These are phyloP conservation scores for Colostygia pectinataria DNA, from an alignment of 2,888 invertebrate species.

Conservation along the genomic window DNA sequence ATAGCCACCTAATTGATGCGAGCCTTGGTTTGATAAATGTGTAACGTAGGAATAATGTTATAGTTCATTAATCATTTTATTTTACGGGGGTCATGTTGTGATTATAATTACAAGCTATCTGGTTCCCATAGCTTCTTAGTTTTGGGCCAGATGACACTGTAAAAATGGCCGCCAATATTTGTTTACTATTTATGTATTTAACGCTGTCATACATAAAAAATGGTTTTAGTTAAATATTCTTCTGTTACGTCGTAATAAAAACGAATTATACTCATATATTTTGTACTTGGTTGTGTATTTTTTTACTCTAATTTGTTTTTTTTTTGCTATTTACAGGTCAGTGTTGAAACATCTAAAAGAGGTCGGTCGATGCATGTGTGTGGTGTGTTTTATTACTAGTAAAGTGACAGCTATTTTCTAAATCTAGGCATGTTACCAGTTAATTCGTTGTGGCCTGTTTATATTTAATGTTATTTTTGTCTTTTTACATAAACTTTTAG, in stretches of 20 bases:
- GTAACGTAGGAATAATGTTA: slow-evolving; percentile 13
- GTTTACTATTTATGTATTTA: too few species aligned
- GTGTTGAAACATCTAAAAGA: slow-evolving; percentile 40
- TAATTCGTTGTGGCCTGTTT: slow-evolving; percentile 11
- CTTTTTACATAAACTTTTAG: slow-evolving; percentile 20
- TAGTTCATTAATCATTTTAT: slow-evolving; percentile 15
- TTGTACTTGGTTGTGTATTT: neutral
- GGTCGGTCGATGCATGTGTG: slow-evolving; percentile 56
- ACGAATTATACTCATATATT: too few species aligned
- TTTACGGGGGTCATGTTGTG: slow-evolving; percentile 12
- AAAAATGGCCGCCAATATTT: too few species aligned
- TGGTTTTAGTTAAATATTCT: too few species aligned
- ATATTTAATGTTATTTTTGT: slow-evolving; percentile 7
- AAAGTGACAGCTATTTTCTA: slow-evolving; percentile 15
- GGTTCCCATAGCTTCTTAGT: too few species aligned
- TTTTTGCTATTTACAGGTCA: slow-evolving; percentile 54
- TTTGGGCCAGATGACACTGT: too few species aligned
- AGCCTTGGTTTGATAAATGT: slow-evolving; percentile 27
- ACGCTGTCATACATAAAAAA: too few species aligned
- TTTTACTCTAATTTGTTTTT: slow-evolving; percentile 16
- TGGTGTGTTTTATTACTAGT: slow-evolving; percentile 29
- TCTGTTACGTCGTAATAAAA: too few species aligned
- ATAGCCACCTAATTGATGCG: slow-evolving; percentile 29
- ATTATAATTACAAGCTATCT: slow-evolving; percentile 10
- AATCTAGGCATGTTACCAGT: slow-evolving; percentile 18